Base-by-base conservation (phyloP, 2,888 invertebrate genomes). In the Rhamphomyia laevipes region DNA sequence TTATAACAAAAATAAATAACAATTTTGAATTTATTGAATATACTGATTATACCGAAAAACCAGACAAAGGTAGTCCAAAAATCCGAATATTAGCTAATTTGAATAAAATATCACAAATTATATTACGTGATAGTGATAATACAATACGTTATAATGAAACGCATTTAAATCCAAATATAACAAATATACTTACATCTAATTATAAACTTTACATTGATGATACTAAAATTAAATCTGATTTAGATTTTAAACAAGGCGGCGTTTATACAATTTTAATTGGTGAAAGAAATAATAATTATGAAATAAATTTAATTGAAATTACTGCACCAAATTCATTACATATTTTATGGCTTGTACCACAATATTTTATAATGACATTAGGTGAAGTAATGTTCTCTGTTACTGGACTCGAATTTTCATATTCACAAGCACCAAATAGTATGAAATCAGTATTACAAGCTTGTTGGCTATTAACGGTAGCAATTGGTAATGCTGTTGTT, bases 381-480 rank as follows among this genome's bases (percentile, higher is more conserved):
- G 84, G 77, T 11, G 70, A 70, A 56, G 68, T 84, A 1, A 76
- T 85, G 72, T 80, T 83, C 61, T 80, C 82, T 1, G 77, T 85
- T 18, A 82, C 84, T 17, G 84, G 84, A 0, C 67, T 84, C 13
- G 77, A 81, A 56, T 85, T 85, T 64, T 79, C 82, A 4, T 86
- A 81, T 61, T 74, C 81, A 1, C 78, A 77, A 76, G 80, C 84
- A 7, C 81, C 83, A 2, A 45, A 56, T 2, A 82, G 82, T 53
- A 95, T 99, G 95, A 97, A 96, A 68, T 90, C 95, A 0, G 85
- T 99, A 1, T 68, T 97, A 45, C 86, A 88, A 67, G 91, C 96
- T 0, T 80, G 84, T 9, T 97, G 95, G 91, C 74, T 94, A n/a
- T 71, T 97, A 48, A 94, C 95, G 0, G 87, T 89, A 0, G 92